Base-by-base conservation (phyloP, 2,888 invertebrate genomes). In the Pristionchus entomophagus region DNA sequence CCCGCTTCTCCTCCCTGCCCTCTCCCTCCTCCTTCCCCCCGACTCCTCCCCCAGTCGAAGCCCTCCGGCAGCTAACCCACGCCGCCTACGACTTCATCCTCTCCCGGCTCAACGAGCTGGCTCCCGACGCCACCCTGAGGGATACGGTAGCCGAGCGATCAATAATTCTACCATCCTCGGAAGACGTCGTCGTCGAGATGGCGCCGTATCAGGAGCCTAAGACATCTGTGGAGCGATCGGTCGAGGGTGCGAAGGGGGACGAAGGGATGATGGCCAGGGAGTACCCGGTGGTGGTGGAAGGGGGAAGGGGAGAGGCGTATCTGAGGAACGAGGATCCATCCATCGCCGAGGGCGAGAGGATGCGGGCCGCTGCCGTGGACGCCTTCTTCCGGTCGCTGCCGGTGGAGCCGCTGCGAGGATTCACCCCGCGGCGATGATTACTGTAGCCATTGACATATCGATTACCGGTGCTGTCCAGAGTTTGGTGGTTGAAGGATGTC, bases 131-230 rank as follows among this genome's bases (percentile, higher is more conserved):
- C n/a, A 82, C 19, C 5, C 32, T 8, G n/a, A 29, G 35, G 49
- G 83, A 84, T 84, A 84, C 83, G 26, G 83, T 84, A 84, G 22
- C 17, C n/a, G 83, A 84, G 35, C 45, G 32, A 49, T 84, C 83
- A 35, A 65, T 65, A 65, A 41, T 73, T 26, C 32, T 22, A 12
- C 19, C 32, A 1, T n/a, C 26, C 1, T 59, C 83, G 53, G 45
- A 82, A 17, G 82, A 29, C 38, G 82, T 65, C 29, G 45, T 65
- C 41, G 59, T 65, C 1, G 65, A 49, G 32, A 38, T 84, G 65
- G 56, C 22, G 1, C 8, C 17, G 29, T n/a, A n/a, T n/a, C 32
- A 41, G 35, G 65, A 45, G 65, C 32, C n/a, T 41, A 84, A 84
- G 83, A 84, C 38, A 14, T 49, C 49, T 2, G 65, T 84, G 2